Base-by-base conservation (phyloP, 2,888 invertebrate genomes). In the Carabus problematicus region DNA sequence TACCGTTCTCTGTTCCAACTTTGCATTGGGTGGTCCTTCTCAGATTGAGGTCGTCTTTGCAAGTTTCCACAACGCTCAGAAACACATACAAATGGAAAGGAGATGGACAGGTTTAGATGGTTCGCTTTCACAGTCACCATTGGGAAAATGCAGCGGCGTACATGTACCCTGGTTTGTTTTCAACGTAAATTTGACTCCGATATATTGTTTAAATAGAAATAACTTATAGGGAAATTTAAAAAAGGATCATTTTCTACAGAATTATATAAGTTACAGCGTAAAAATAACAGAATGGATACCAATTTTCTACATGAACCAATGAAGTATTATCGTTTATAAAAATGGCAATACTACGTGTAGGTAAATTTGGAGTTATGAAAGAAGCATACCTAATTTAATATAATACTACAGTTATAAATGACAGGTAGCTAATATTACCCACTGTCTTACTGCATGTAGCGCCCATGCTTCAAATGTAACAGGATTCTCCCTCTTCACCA, bases 1-100 rank as follows among this genome's bases (percentile, higher is more conserved):
- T 29, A 29, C 6, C 29, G 29, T 29, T 29, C 29, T 29, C 29
- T 29, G 29, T 29, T 29, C 2, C 29, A 29, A 16, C 52, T 52
- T 52, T 14, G 16, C 43, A n/a, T 16, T 60, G 60, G 45, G 16
- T 62, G 49, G 63, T 63, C 42, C 54, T 16, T 63, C 63, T 62
- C 19, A 49, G 62, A 63, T 63, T 49, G 52, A 63, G 52, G 52
- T 63, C 63, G 63, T 63, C 63, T 54, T 63, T 18, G 16, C 52
- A 18, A 52, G 12, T 52, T 52, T 52, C 43, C 49, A 40, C 49
- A 19, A 40, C 62, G 7, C 45, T 4, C 52, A 54, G 29, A 29
- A 29, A 6, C 29, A 29, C 29, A 29, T 63, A 63, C 63, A 63
- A 63, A 63, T 49, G 45, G 7, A 45, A 59, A 19, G 59, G 29